Evolutionary conservation across 2,888 invertebrate species (phyloP), one percentile per base, ranked within the genome.

Genomic region (Lepidocyrtoides sp.): DNA sequence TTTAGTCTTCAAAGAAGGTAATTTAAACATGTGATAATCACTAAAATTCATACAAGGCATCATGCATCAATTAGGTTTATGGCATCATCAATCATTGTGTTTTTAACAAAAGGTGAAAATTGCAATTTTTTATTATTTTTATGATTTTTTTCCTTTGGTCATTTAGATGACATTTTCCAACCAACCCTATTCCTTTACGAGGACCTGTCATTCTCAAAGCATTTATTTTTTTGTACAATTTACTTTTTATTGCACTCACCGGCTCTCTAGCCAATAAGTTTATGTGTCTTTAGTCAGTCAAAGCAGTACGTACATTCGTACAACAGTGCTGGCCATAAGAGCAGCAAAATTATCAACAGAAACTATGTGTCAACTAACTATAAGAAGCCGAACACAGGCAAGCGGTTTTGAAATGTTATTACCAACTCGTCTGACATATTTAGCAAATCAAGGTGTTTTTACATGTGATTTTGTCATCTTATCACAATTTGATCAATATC

Each of bases 371-470:
- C 57, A 79, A 87, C 57, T 44, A 41, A 72, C 20, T 60, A 54
- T 60, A 48, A 32, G 23, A 63, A 60, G 48, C 36, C 75, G 48
- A 84, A 69, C 54, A 63, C 29, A 32, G 26, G 26, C 26, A 72
- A 54, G 48, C n/a, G 17, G 72, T 89, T 89, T 89, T 72, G 89
- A 89, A 89, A 89, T 89, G 54, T 20, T 17, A 54, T 54, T 4
- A 36, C 36, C 36, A 69, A 60, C 81, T 57, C 20, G 69, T 41
- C 66, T 88, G 81, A 89, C 89, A 89, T 82, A 82, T 82, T 82
- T 89, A 89, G 82, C 72, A 51, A 89, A 82, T 57, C 72, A 89
- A 81, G 57, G 82, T 82, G 82, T 82, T 72, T 82, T 63, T 72
- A 72, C 57, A 89, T 8, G 23, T 36, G 57, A 81, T 82, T 57